Conservation (phyloP, 2,888 invertebrate species). For the Diarsia mendica region DNA sequence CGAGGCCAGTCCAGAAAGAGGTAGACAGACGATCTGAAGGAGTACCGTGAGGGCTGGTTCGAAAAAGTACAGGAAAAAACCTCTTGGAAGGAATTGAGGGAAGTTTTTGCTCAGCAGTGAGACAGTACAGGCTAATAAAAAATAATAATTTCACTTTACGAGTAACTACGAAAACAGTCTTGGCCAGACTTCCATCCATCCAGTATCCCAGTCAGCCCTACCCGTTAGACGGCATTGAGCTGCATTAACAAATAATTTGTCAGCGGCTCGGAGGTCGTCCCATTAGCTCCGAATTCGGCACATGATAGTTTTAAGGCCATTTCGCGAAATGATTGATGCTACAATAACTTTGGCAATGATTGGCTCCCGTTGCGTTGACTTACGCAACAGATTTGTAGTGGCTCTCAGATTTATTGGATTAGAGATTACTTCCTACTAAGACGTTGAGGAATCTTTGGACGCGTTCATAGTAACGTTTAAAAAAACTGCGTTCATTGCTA, state of each 20-base stretch:
- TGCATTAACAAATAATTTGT: constrained; percentile 80
- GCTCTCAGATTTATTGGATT: constrained; percentile 21
- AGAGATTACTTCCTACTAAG: constrained; percentile 1
- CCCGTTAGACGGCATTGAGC: constrained; percentile 78
- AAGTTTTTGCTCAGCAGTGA: too few relatives aligned
- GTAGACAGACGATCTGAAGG: too few relatives aligned
- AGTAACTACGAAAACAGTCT: background rate
- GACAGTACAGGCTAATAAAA: too few relatives aligned
- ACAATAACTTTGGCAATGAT: constrained; percentile 84
- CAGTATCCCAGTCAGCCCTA: constrained; percentile 49
- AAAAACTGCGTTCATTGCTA: background rate
- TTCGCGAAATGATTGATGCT: constrained; percentile 79
- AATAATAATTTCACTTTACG: too few relatives aligned
- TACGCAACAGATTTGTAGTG: constrained; percentile 64
- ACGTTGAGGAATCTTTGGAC: background rate
- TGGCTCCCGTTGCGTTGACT: constrained; percentile 54
- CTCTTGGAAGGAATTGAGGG: too few relatives aligned
- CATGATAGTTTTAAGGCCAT: constrained; percentile 82
- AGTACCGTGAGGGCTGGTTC: too few relatives aligned
- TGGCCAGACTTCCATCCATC: background rate
- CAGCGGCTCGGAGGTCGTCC: constrained; percentile 72
- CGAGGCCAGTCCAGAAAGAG: too few relatives aligned
- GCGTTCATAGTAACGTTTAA: background rate
- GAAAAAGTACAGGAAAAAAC: too few relatives aligned
- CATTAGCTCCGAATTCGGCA: constrained; percentile 83